Evolutionary conservation across 2,113 vertebrate genomes (phyloP), one percentile per base, ranked within the genome.

Genomic region (Pseudopipra pipra): DNA sequence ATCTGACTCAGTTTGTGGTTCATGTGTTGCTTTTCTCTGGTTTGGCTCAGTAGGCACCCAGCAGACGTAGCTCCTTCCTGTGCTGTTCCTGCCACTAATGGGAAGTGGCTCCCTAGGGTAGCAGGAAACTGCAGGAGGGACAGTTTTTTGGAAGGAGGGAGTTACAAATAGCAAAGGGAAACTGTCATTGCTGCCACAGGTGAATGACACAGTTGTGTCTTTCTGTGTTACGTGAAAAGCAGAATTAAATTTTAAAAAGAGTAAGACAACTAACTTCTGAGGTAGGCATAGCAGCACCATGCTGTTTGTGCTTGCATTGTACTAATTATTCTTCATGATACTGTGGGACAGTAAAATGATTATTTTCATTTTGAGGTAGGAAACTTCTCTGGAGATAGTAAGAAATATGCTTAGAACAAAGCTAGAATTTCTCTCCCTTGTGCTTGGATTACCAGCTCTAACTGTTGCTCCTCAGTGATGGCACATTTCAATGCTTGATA

Each of bases 401-500:
- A 80, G 19, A 46, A 86, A 65, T 28, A 37, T 1, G 1, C n/a
- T 75, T 46, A 65, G 68, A 83, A 91, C 86, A 2, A 5, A 81
- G 23, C n/a, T 89, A 41, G 41, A 87, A 44, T 76, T 72, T 31
- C 15, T 84, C 27, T 89, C 27, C 33, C 43, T 56, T 87, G 20
- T 66, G 44, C 65, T 90, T 81, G 77, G 61, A 23, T 83, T 92
- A 72, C 18, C 46, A 61, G 59, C 73, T 89, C 56, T 92, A 77
- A 74, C 82, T 87, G 73, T 77, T 91, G 66, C 65, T 93, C 92
- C 67, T 88, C 96, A 96, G 59, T 49, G 61, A 81, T 71, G 79
- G 75, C 90, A 87, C 85, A 84, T 84, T 93, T 94, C 75, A 81
- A 62, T 95, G 92, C 90, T 87, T 94, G 85, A 84, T 81, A 78